Conservation (phyloP, 2,797 vertebrate species). For the Pangasius krempfi region DNA sequence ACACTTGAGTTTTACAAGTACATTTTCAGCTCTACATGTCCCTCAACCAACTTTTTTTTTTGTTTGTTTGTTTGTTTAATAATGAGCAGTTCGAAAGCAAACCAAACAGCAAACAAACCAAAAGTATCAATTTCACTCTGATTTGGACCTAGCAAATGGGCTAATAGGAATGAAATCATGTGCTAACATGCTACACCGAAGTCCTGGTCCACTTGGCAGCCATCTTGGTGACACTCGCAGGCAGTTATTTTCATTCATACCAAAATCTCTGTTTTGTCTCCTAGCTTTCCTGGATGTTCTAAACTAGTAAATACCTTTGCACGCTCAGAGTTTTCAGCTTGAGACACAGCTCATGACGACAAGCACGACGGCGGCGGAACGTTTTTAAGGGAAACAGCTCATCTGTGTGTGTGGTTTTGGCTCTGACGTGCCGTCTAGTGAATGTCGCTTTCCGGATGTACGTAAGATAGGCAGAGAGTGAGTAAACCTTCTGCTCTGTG, state of each 20-base stretch:
- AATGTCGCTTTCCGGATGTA: too few species aligned
- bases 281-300: not conserved
- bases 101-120: not conserved
- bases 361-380: not conserved
- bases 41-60: too few species aligned
- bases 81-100: not conserved
- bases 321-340: too few species aligned
- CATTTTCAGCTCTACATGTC: too few species aligned
- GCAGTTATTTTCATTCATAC: not conserved
- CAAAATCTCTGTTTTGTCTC: not conserved
- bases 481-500: too few species aligned
- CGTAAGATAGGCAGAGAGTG: too few species aligned
- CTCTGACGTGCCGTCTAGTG: too few species aligned
- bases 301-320: too few species aligned
- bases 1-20: too few species aligned
- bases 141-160: not conserved
- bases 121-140: not conserved
- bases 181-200: not conserved
- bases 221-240: too few species aligned
- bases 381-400: not conserved
- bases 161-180: not conserved
- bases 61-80: not conserved
- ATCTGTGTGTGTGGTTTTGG: not conserved
- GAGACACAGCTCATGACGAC: not conserved
- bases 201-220: too few species aligned